Conservation (phyloP, 2,888 invertebrate genomes). For the Volucella zonaria region DNA sequence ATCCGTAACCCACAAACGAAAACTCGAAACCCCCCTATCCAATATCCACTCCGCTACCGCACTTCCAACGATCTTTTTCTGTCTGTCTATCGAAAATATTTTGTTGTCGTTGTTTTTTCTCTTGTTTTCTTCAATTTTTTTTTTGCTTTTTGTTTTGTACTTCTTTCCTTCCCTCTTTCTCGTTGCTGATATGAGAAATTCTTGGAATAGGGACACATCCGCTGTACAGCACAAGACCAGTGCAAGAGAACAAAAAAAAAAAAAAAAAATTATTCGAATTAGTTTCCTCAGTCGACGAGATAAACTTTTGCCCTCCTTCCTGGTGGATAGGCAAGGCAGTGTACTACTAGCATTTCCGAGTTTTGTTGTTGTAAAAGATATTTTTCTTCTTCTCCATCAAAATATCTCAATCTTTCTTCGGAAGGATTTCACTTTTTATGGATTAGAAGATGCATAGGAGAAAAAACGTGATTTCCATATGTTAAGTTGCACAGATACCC, state of each 20-base stretch:
- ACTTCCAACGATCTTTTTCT: slow-evolving; percentile 30
- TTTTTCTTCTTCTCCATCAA: not conserved
- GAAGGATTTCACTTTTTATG: slow-evolving; percentile 68
- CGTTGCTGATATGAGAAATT: slow-evolving; percentile 72
- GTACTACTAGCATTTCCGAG: slow-evolving; percentile 39
- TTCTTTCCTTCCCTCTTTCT: slow-evolving; percentile 50
- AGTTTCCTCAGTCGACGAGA: slow-evolving; percentile 69
- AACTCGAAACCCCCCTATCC: slow-evolving; percentile 46
- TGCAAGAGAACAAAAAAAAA: slow-evolving; percentile 43
- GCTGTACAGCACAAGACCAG: slow-evolving; percentile 64
- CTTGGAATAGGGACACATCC: slow-evolving; percentile 74
- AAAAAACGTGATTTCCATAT: slow-evolving; percentile 64
- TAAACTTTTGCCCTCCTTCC: slow-evolving; percentile 73
- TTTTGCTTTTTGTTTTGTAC: slow-evolving; percentile 10
- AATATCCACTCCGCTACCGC: slow-evolving; percentile 7
- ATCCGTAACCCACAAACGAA: too few relatives aligned
- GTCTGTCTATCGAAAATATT: slow-evolving; percentile 58
- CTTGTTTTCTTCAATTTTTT: not conserved
- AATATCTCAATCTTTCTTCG: slow-evolving; percentile 7
- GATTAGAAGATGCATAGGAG: slow-evolving; percentile 41
- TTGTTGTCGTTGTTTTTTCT: too few relatives aligned
- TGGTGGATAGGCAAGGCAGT: slow-evolving; percentile 39
- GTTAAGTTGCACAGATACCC: slow-evolving; percentile 45
- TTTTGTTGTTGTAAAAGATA: slow-evolving; percentile 30
- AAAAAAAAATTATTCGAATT: slow-evolving; percentile 54